phyloP scores from a whole-genome alignment of 2,113 vertebrate species.

The Poeciliopsis turrubarensis region DNA sequence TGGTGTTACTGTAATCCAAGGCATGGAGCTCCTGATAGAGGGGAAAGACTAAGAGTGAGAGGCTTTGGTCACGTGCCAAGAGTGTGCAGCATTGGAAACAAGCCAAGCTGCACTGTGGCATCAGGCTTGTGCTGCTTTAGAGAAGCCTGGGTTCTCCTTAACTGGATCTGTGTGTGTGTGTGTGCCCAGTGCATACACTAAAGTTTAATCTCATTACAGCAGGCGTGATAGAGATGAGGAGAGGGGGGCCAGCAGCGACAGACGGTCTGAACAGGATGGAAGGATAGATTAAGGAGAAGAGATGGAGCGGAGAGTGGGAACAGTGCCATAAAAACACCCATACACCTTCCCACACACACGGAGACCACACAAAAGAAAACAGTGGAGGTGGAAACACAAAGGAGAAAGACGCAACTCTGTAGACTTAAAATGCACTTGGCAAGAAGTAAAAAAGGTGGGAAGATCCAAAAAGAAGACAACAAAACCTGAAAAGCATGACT shows the following conservation, averaged over 20 bases:
- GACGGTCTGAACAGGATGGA: constrained; percentile 73
- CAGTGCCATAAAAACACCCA: constrained; percentile 66
- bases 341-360: constrained; percentile 50
- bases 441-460: neutral
- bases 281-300: constrained; percentile 71
- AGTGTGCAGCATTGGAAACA: constrained; percentile 42
- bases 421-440: neutral
- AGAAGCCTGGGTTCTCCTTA: constrained; percentile 47
- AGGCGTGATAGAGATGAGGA: constrained; percentile 67
- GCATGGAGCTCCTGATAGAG: constrained; percentile 59
- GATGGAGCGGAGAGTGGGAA: constrained; percentile 56
- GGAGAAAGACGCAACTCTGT: constrained; percentile 24
- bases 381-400: constrained; percentile 35
- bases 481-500: neutral
- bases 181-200: constrained; percentile 59
- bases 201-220: constrained; percentile 79
- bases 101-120: constrained; percentile 58
- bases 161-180: constrained; percentile 56
- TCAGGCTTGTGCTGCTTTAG: constrained; percentile 42
- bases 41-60: constrained; percentile 56
- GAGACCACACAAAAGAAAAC: constrained; percentile 51
- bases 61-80: constrained; percentile 65
- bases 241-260: constrained; percentile 49
- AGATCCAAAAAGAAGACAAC: too few relatives aligned
- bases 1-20: constrained; percentile 75